Conservation (phyloP, 2,113 vertebrate genomes). For the Xiphophorus hellerii region DNA sequence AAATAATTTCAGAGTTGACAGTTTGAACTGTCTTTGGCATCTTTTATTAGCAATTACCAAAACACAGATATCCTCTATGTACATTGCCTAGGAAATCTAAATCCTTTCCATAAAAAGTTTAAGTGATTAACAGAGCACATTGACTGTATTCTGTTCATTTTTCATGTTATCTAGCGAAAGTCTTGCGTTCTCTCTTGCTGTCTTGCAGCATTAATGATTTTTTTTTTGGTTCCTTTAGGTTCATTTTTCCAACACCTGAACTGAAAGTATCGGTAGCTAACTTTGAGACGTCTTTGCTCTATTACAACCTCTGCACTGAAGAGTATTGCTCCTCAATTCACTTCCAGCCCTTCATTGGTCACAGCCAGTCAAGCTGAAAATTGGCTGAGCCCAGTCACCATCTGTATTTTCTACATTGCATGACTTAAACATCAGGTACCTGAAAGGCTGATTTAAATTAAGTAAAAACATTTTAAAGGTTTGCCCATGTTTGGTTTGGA, state of each 20-base stretch:
- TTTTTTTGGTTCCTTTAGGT: neutral
- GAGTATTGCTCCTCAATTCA: neutral
- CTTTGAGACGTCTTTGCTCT: neutral
- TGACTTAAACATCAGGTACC: neutral
- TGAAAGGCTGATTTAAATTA: neutral
- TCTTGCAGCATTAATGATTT: neutral
- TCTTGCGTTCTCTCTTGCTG: neutral
- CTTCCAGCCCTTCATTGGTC: neutral
- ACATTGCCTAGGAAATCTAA: conserved; percentile 25
- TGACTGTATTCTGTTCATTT: neutral
- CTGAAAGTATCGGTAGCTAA: neutral
- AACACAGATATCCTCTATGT: neutral
- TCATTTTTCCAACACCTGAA: neutral
- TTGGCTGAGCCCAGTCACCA: neutral
- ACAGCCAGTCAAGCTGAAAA: neutral
- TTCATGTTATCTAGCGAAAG: neutral
- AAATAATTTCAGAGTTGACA: too few species aligned
- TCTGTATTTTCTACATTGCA: neutral
- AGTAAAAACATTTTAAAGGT: conserved; percentile 6
- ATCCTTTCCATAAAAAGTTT: neutral
- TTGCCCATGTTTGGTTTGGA: neutral
- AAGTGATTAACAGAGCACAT: neutral
- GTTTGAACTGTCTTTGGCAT: neutral
- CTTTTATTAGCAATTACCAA: neutral
- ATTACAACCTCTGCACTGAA: neutral